phyloP scores from a whole-genome alignment of 2,797 vertebrate genomes.

The Sylvilagus floridanus region DNA sequence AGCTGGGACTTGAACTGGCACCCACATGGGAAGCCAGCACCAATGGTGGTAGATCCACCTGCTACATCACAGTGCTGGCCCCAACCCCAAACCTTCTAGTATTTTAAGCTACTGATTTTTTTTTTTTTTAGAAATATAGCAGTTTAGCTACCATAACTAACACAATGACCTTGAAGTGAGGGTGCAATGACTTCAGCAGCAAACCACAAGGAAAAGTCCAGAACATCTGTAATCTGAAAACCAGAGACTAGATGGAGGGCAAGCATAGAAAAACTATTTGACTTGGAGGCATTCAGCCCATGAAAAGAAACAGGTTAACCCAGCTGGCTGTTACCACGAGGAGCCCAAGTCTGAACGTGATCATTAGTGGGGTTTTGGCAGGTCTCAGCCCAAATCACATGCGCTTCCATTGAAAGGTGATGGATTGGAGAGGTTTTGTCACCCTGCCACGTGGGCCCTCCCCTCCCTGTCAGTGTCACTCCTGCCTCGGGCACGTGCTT shows the following conservation, averaged over 20 bases:
- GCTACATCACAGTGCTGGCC: too few species aligned
- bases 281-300: not conserved
- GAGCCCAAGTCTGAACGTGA: conserved; percentile 26
- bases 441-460: not conserved
- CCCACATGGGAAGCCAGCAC: too few species aligned
- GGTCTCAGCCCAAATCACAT: not conserved
- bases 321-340: conserved; percentile 3
- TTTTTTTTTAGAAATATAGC: not conserved
- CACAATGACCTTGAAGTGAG: conserved; percentile 42
- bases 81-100: too few species aligned
- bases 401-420: not conserved
- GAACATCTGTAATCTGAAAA: conserved; percentile 48
- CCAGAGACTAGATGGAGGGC: not conserved
- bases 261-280: conserved; percentile 10
- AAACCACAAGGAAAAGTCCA: not conserved
- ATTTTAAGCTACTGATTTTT: too few species aligned
- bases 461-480: conserved; percentile 17
- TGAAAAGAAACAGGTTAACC: conserved; percentile 24
- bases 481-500: conserved; percentile 58
- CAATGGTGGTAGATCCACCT: too few species aligned
- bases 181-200: not conserved
- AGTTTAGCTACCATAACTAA: not conserved
- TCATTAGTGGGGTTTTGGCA: conserved; percentile 24
- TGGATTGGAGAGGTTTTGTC: conserved; percentile 45
- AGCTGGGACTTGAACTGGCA: too few species aligned